Evolutionary conservation across 2,797 vertebrate species (phyloP), one percentile per base, ranked within the genome.

Genomic region (Lagocephalus sceleratus): DNA sequence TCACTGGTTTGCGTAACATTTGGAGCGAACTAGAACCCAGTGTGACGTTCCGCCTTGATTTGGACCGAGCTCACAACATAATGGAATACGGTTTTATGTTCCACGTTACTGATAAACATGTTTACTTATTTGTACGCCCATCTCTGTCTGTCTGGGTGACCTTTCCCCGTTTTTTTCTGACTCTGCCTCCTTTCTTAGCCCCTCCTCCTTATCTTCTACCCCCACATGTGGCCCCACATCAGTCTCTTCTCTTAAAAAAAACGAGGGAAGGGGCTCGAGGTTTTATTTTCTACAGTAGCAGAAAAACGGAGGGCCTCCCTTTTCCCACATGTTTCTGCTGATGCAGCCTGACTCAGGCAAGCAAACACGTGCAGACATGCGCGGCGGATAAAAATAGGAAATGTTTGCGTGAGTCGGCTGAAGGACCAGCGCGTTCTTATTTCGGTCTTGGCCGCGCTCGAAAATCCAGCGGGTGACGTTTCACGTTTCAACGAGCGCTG

Each of bases 81-180:
- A 10, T 10, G 11, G 29, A 10, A 10, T 35, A 14, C 5, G 3
- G 32, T 35, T 35, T 35, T 14, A 14, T 35, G 32, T 35, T 35
- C 10, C 17, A 20, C 48, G 22, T 40, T 15, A 6, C 54, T 73
- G 73, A 62, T 57, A 79, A 81, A 86, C 79, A 82, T 78, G 82
- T 86, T 88, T 76, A 77, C 60, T 23, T 20, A 20, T 51, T 26
- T 19, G 17, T 17, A 2, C 29, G 50, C 51, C 32, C 39, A 56
- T 16, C 17, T 51, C 20, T 51, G 47, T 60, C 55, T 66, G 32
- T 54, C 48, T 62, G 29, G 70, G 60, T 62, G 70, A 57, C 60
- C 57, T 63, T 54, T 60, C 48, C 66, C 58, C 47, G n/a, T 54
- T 47, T 69, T 68, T 19, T 20, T 43, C 14, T 5, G 16, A 32